Percentiles rank a stretch among this genome's conserved stretches.
phyloP scores from a whole-genome alignment of 2,797 vertebrate species.

The Pangasius krempfi region DNA sequence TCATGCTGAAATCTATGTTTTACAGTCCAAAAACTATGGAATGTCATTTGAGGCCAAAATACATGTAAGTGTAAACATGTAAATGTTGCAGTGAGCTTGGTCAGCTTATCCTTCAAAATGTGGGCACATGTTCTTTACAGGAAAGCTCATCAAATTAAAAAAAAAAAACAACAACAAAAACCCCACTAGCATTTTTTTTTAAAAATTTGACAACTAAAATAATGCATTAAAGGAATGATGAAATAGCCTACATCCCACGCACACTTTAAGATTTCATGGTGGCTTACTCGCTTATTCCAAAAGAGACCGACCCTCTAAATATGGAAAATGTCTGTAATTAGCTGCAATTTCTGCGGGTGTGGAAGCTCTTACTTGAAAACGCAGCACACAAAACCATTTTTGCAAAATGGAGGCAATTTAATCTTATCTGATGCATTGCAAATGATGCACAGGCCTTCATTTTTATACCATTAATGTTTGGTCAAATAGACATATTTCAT shows the following conservation, averaged over 20 bases:
- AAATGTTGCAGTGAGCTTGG: background rate
- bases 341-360: background rate
- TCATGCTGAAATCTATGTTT: background rate
- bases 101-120: background rate
- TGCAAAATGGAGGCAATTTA: background rate
- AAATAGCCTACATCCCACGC: background rate
- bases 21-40: background rate
- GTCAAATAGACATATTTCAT: background rate
- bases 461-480: background rate
- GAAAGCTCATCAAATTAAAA: background rate
- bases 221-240: no score
- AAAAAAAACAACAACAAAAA: no score
- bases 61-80: no score
- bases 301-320: background rate
- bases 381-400: background rate
- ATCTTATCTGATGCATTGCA: background rate
- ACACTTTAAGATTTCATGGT: background rate
- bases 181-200: background rate
- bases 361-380: background rate
- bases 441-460: background rate
- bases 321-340: background rate
- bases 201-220: background rate
- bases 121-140: background rate
- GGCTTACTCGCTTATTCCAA: background rate
- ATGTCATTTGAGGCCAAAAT: background rate